Evolutionary conservation across 2,113 vertebrate species (phyloP), one percentile per base, ranked within the genome.

Genomic region (Clupea harengus): DNA sequence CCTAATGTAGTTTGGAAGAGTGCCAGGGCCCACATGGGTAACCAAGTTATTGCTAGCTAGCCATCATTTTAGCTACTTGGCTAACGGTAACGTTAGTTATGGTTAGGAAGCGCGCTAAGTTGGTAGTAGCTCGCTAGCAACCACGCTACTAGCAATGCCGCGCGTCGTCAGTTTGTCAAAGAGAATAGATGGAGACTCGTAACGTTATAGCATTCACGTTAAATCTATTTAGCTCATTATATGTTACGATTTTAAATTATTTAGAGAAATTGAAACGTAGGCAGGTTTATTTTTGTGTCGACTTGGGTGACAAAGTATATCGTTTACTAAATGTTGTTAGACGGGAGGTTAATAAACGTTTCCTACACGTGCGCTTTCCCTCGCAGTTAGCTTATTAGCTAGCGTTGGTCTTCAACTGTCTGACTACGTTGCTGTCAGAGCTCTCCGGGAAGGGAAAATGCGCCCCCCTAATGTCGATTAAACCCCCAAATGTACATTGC

Each of bases 91-190:
- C 82, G 67, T 81, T 82, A 82, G 81, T 45, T 22, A n/a, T 85
- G 32, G 81, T 52, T 1, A 45, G n/a, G 81, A 20, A 64, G 47
- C 44, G 49, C 67, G 81, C 28, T 17, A 57, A 84, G 82, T 85
- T 81, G 57, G 82, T 84, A 87, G 83, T 82, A 87, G 47, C 83
- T 87, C 84, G 82, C 83, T 72, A 72, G 64, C 50, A 81, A 82
- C 81, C 81, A 86, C 81, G 83, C 75, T 87, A 49, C 13, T 15
- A 78, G 11, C 28, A 17, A 47, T 60, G 25, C 85, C 87, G 85
- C 85, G 83, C 85, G 81, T 86, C 72, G 86, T 81, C 72, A 82
- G 52, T 78, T 83, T 1, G 49, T n/a, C 7, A n/a, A 17, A 80
- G 46, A 8, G 2, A 49, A n/a, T 45, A 22, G 49, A 60, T 64